Base-by-base conservation (phyloP, 2,888 invertebrate genomes). In the Amblyjoppa proteus region DNA sequence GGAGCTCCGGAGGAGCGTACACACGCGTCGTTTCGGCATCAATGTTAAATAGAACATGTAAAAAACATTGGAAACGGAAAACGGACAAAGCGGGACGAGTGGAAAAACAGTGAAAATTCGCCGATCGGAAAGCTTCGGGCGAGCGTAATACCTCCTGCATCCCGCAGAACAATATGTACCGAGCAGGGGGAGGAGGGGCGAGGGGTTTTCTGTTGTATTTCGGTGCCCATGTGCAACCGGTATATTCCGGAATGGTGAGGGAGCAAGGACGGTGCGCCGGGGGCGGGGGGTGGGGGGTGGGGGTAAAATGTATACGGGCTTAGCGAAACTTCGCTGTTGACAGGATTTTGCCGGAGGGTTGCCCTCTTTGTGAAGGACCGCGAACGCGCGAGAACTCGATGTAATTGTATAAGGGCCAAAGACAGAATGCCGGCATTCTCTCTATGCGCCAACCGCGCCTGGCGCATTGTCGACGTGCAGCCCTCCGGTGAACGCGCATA, bases 331-430 rank as follows among this genome's bases (percentile, higher is more conserved):
- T 51, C 49, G 34, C 13, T 87, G 89, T 87, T 89, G 89, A 88
- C 88, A 89, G 89, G 83, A 89, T 89, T 91, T 88, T 89, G 84
- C 88, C 88, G 88, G 87, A 78, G 88, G 87, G 88, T 87, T 89
- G 88, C 89, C 85, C 90, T 87, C 90, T 90, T 89, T 91, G 91
- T 90, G 88, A 89, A 87, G 88, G 53, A 66, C 25, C 66, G 58
- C 9, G 38, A 25, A 58, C 41, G 64, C 41, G 69, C 38, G 71
- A 66, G 38, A 28, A 64, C 56, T 80, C 73, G 80, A 73, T 80
- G 73, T 80, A 80, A 73, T 80, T 73, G 73, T 66, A 51, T 38
- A 66, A 80, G 41, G 53, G 73, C 73, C 66, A 68, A 80, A 56
- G 66, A 73, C 73, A 73, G 80, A 66, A 45, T 34, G 34, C 38